A percentile compares a stretch with the other conserved stretches of the same genome.
Conservation (phyloP, 2,888 invertebrate species). For the Leistus spinibarbis region DNA sequence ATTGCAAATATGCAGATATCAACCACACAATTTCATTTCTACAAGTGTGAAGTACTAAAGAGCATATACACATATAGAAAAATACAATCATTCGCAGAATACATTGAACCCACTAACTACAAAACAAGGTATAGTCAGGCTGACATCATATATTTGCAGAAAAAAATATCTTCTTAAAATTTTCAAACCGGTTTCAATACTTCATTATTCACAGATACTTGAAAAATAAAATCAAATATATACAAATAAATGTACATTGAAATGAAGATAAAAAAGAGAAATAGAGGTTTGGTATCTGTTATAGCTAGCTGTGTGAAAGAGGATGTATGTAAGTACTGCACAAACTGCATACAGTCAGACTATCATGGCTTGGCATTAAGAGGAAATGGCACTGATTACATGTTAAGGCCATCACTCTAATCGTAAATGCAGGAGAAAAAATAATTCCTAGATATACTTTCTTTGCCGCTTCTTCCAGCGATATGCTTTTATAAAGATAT, state of each 20-base stretch:
- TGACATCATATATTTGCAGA: not conserved
- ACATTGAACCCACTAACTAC: not conserved
- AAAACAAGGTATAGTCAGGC: not conserved
- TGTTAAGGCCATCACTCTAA: not conserved
- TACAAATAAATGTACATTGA: not conserved
- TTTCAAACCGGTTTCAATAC: not conserved
- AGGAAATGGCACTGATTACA: not conserved
- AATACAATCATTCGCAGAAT: too few species aligned
- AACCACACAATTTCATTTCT: not conserved
- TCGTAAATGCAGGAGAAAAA: not conserved
- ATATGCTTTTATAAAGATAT: not conserved
- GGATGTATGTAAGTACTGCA: not conserved
- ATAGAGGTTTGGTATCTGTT: not conserved
- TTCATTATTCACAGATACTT: not conserved
- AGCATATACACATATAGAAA: not conserved
- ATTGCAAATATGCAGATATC: not conserved
- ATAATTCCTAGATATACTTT: not conserved
- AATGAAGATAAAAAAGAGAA: not conserved
- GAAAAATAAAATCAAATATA: not conserved
- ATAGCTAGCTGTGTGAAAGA: not conserved
- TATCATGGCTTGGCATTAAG: not conserved
- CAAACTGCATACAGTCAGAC: not conserved
- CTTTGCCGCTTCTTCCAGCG: not conserved
- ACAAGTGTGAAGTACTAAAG: not conserved
- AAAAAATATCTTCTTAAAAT: not conserved